These are phyloP conservation scores for Melipona quadrifasciata DNA, from an alignment of 1,140 invertebrate species.

Conservation along the genomic window DNA sequence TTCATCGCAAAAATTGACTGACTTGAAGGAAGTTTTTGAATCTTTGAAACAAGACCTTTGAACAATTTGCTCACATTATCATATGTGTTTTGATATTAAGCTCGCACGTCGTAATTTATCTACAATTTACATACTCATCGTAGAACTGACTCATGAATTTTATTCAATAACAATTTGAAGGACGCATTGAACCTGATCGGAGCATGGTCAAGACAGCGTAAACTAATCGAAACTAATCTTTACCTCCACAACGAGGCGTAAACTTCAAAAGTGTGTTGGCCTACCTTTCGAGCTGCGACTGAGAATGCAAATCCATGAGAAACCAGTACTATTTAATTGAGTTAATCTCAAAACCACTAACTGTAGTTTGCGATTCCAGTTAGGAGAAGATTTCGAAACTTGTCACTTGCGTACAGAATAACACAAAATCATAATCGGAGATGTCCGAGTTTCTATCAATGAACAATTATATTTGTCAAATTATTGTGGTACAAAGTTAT, in stretches of 20 bases:
- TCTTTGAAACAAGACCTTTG: neutral
- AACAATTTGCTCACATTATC: neutral
- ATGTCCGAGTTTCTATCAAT: too few relatives aligned
- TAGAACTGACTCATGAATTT: neutral
- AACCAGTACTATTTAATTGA: neutral
- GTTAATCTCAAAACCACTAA: neutral
- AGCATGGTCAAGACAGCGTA: constrained; percentile 41
- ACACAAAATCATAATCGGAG: neutral
- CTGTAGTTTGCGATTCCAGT: neutral
- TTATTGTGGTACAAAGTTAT: too few relatives aligned
- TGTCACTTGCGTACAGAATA: neutral
- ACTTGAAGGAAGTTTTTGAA: neutral
- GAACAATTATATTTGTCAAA: too few relatives aligned
- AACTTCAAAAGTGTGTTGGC: constrained; percentile 36
- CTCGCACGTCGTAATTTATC: neutral
- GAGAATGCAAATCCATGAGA: constrained; percentile 4
- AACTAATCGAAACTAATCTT: constrained; percentile 37
- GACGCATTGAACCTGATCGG: constrained; percentile 33
- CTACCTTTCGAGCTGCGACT: constrained; percentile 4
- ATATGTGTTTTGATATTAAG: neutral
- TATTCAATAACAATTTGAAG: neutral
- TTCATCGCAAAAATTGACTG: too few relatives aligned
- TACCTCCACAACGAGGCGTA: constrained; percentile 7
- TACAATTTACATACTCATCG: neutral
- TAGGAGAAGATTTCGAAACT: neutral